Evolutionary conservation across 2,888 invertebrate genomes (phyloP), one percentile per base, ranked within the genome.

Genomic region (Drosophila mettleri): DNA sequence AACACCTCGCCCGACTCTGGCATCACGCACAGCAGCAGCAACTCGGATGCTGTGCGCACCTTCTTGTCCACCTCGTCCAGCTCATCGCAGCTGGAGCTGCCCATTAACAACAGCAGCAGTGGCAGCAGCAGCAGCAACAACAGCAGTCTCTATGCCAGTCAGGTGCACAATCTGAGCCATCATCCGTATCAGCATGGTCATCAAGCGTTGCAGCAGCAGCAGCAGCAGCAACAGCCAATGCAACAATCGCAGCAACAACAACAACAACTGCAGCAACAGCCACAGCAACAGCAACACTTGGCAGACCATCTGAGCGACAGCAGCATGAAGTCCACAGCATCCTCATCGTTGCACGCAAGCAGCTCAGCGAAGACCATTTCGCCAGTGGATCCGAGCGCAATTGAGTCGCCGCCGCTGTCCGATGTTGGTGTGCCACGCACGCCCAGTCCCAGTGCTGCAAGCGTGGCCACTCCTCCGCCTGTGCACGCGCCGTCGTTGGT

Each of bases 1-100:
- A 97, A 97, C 92, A 97, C 97, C 49, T 97, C 97, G 76, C 97
- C 97, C 12, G 97, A 97, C 93, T 96, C 96, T 48, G 97, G 97
- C 80, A 95, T 97, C 78, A 97, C 97, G 62, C 96, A 95, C 91
- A 94, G 94, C 76, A 92, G 92, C 74, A 92, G 91, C 79, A 92
- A 92, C 43, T 91, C 91, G 31, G 91, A 90, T 79, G 90, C 90
- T 34, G 91, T 88, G 10, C 90, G 92, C 65, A 91, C 92, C 46
- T 92, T 92, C 69, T 79, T 92, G 49, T 93, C 93, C 67, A 92
- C 93, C 46, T 92, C 93, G 2, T 93, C 93, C 2, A 93, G 94
- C 80, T 92, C 93, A 16, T 92, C 93, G 54, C 89, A 92, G 81
- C 64, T 91, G 79, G 89, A 92, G 82, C 66, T 91, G 82, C 78